Evolutionary conservation across 2,888 invertebrate genomes (phyloP).

Genomic region (Polymixis lichenea): DNA sequence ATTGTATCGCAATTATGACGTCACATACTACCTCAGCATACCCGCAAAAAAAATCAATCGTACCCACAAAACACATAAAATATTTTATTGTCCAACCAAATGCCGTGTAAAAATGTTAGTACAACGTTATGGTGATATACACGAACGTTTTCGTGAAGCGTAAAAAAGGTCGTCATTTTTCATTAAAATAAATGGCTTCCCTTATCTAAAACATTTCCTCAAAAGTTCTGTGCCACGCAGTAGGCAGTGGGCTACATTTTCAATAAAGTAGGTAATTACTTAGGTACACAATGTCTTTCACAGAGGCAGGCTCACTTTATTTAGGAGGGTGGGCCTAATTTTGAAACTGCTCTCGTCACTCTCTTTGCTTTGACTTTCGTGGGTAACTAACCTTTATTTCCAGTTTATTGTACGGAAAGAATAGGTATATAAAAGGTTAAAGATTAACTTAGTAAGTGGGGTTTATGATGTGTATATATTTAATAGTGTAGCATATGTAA

Average conservation of each 20-base stretch:
- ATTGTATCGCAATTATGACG: slow-evolving; percentile 53
- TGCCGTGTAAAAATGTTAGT: slow-evolving; percentile 67
- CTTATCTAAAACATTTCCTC: slow-evolving; percentile 75
- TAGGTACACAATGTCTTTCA: slow-evolving; percentile 69
- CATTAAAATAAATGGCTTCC: slow-evolving; percentile 79
- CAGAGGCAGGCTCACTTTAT: slow-evolving; percentile 63
- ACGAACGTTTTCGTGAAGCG: slow-evolving; percentile 64
- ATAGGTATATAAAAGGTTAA: slow-evolving; percentile 36
- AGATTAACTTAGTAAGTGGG: slow-evolving; percentile 41
- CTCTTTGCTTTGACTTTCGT: slow-evolving; percentile 57
- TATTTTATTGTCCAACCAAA: slow-evolving; percentile 68
- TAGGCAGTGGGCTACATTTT: slow-evolving; percentile 63
- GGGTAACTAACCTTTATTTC: slow-evolving; percentile 56
- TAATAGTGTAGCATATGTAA: no score
- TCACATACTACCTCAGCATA: slow-evolving; percentile 28
- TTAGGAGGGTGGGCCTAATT: slow-evolving; percentile 62
- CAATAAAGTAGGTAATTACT: slow-evolving; percentile 73
- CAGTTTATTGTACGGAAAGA: slow-evolving; percentile 51
- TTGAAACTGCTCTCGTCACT: slow-evolving; percentile 60
- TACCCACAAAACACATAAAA: slow-evolving; percentile 60
- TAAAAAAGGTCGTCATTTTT: slow-evolving; percentile 75
- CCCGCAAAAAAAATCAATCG: slow-evolving; percentile 58
- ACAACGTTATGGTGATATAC: slow-evolving; percentile 63
- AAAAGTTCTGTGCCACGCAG: slow-evolving; percentile 66
- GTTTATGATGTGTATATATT: neutral